Conservation (phyloP, 2,113 vertebrate genomes). For the Lepidothrix coronata region DNA sequence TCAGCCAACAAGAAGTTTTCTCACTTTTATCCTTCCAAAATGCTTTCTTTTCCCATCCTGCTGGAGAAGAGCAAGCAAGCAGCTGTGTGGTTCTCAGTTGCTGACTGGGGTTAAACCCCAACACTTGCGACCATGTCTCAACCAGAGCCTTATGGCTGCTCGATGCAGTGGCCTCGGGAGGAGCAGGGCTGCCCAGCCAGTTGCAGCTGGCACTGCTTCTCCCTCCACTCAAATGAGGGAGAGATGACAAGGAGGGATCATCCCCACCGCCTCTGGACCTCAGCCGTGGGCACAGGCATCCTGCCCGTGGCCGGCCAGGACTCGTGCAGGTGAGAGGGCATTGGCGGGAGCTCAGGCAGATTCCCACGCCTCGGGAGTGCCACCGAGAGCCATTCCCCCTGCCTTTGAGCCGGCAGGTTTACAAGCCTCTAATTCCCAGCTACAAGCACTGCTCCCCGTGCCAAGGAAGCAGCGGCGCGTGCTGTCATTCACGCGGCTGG, state of each 20-base stretch:
- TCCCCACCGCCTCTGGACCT: not conserved
- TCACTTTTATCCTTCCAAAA: not conserved
- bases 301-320: accelerated
- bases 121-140: not conserved
- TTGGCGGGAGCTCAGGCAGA: not conserved
- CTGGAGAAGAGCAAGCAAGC: not conserved
- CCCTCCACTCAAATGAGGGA: not conserved
- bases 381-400: not conserved
- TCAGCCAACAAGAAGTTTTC: not conserved
- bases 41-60: not conserved
- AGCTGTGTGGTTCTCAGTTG: not conserved
- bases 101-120: not conserved
- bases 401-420: constrained; percentile 38
- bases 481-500: constrained; percentile 75
- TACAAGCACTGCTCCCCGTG: constrained; percentile 56
- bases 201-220: not conserved
- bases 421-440: constrained; percentile 68
- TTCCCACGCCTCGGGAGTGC: not conserved
- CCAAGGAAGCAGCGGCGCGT: constrained; percentile 69
- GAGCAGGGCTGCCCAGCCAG: not conserved
- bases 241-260: not conserved
- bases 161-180: not conserved
- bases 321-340: not conserved
- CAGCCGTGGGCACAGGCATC: accelerated
- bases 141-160: not conserved